Evolutionary conservation across 2,888 invertebrate species (phyloP).

Genomic region (Rotaria magnacalcarata): DNA sequence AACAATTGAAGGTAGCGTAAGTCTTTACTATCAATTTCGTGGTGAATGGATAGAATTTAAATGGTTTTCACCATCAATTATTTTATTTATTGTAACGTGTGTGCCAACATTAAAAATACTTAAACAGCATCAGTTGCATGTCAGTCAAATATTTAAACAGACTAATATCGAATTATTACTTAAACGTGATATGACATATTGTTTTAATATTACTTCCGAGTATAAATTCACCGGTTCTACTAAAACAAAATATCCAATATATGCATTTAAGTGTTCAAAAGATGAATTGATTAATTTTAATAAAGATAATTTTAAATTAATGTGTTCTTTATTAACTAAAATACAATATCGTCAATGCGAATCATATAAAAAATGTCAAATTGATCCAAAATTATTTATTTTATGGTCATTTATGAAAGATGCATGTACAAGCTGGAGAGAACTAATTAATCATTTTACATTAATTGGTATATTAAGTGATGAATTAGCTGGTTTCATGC

Average conservation of each 20-base stretch:
- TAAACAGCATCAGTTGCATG: constrained; percentile 25
- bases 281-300: neutral
- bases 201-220: neutral
- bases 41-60: constrained; percentile 16
- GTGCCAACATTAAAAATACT: constrained; percentile 17
- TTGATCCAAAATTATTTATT: neutral
- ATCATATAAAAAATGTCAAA: neutral
- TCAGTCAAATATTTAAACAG: neutral
- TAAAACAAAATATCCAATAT: neutral
- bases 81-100: neutral
- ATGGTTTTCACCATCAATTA: constrained; percentile 33
- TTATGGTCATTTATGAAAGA: neutral
- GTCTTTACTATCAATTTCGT: constrained; percentile 31
- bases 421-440: neutral
- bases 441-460: constrained; percentile 13
- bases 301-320: neutral
- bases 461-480: constrained; percentile 13
- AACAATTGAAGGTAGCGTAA: neutral
- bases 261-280: neutral
- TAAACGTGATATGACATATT: neutral
- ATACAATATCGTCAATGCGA: neutral
- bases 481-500: constrained; percentile 34
- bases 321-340: constrained; percentile 5
- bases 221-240: neutral
- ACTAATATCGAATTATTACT: neutral